Conservation (phyloP, 2,113 vertebrate genomes). For the Antechinus flavipes region DNA sequence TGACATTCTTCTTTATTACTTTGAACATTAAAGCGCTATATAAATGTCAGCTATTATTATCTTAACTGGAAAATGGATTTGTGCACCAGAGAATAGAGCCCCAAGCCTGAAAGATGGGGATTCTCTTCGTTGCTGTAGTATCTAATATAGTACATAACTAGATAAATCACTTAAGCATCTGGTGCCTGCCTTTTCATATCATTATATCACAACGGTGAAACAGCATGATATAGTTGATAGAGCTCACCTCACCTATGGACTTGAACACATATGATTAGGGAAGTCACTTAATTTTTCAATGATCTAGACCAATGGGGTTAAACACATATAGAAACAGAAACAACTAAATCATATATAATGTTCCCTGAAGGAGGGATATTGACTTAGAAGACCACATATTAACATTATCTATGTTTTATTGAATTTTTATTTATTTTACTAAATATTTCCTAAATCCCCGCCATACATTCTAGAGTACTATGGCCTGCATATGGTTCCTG, state of each 20-base stretch:
- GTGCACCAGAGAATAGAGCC: neutral
- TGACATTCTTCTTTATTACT: neutral
- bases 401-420: neutral
- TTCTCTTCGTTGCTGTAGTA: neutral
- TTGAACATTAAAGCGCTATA: neutral
- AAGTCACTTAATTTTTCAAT: neutral
- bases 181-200: neutral
- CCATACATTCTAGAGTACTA: neutral
- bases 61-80: neutral
- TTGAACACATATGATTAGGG: neutral
- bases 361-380: neutral
- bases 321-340: neutral
- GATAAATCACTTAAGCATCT: neutral
- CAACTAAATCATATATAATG: neutral
- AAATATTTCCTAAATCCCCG: neutral
- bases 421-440: neutral
- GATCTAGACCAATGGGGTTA: neutral
- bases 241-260: neutral
- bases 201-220: neutral
- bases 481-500: neutral
- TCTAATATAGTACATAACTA: slow-evolving; percentile 58
- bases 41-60: neutral
- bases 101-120: neutral
- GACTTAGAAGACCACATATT: neutral
- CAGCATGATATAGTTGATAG: neutral